Conservation (phyloP, 2,888 invertebrate genomes). For the Molanna angustata region DNA sequence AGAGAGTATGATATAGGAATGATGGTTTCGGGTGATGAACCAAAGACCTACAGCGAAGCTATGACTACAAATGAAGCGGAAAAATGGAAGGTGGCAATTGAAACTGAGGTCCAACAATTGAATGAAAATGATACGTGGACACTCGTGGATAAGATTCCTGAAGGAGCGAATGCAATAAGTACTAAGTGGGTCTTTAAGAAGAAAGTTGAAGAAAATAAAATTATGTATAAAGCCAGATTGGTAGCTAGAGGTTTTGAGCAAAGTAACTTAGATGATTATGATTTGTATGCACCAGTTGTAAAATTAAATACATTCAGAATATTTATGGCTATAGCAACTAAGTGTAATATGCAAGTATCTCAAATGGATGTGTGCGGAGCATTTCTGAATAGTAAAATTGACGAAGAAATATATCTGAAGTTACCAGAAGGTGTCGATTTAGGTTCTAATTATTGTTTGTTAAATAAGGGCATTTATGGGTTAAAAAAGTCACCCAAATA, state of each 20-base stretch:
- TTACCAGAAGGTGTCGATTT: neutral
- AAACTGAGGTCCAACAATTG: neutral
- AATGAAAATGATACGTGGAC: neutral
- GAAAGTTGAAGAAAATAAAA: neutral
- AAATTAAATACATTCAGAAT: neutral
- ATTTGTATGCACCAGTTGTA: neutral
- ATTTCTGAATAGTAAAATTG: neutral
- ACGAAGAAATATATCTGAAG: neutral
- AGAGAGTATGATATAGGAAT: too few relatives aligned
- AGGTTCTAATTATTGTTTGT: too few relatives aligned
- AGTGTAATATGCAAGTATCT: neutral
- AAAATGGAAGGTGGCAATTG: slow-evolving; percentile 3
- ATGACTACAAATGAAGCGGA: neutral
- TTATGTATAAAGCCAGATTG: neutral
- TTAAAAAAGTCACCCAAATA: too few relatives aligned
- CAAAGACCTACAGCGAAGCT: neutral
- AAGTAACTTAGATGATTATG: neutral
- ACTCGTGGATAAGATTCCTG: neutral
- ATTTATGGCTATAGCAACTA: neutral
- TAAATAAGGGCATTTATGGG: too few relatives aligned
- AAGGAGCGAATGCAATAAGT: neutral
- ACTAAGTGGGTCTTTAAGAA: slow-evolving; percentile 2
- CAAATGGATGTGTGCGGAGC: neutral
- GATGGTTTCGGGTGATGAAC: too few relatives aligned
- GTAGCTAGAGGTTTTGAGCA: slow-evolving; percentile 1